Evolutionary conservation across 2,888 invertebrate genomes (phyloP).

Genomic region (Pheosia gnoma): DNA sequence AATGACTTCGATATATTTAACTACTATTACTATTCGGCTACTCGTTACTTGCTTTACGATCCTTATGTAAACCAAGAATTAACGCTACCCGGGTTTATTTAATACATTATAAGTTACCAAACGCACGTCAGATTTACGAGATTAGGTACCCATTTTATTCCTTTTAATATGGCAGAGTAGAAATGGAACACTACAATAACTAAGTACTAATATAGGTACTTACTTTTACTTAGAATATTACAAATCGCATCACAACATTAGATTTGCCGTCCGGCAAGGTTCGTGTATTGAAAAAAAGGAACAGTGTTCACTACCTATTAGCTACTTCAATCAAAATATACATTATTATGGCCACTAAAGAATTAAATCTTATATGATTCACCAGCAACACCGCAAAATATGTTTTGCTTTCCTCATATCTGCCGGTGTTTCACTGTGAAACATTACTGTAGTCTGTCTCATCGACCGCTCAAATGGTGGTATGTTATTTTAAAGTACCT

Average conservation of each 20-base stretch:
- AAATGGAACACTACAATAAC: neutral
- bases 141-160: no score
- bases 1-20: no score
- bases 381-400: slow-evolving; percentile 10
- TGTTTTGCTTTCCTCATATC: slow-evolving; percentile 14
- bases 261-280: slow-evolving; percentile 43
- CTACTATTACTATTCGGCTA: no score
- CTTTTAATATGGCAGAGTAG: neutral
- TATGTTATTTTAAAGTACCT: no score
- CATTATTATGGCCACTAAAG: slow-evolving; percentile 53
- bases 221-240: no score
- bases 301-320: slow-evolving; percentile 23
- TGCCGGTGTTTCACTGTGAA: slow-evolving; percentile 13
- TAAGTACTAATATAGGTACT: no score
- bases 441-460: slow-evolving; percentile 6
- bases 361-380: slow-evolving; percentile 13
- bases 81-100: no score
- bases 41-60: no score
- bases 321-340: slow-evolving; percentile 24
- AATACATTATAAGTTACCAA: no score
- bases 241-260: slow-evolving; percentile 15
- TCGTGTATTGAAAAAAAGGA: slow-evolving; percentile 37
- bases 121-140: no score
- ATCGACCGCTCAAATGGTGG: slow-evolving; percentile 1
- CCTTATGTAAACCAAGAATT: no score